A percentile compares a stretch with the other conserved stretches of the same genome.
Evolutionary conservation across 2,113 vertebrate species (phyloP).

Genomic region (Microcebus griseorufus): DNA sequence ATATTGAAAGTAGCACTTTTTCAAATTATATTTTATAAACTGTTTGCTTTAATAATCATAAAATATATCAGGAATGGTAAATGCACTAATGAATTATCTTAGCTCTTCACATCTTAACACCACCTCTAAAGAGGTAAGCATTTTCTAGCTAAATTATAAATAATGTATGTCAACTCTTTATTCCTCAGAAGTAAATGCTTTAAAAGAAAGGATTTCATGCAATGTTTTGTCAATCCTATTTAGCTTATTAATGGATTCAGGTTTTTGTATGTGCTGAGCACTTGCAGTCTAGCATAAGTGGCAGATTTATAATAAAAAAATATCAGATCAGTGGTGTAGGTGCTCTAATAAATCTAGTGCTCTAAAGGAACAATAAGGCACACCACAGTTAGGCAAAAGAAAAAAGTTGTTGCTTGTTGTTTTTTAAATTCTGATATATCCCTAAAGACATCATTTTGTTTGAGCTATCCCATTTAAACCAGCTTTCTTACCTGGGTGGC

Average conservation of each 20-base stretch:
- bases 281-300: neutral
- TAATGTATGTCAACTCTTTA: neutral
- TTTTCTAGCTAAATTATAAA: neutral
- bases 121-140: neutral
- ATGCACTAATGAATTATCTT: neutral
- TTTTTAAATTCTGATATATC: neutral
- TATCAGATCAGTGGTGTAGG: neutral
- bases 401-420: neutral
- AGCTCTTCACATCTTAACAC: neutral
- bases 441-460: neutral
- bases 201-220: neutral
- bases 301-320: neutral
- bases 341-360: neutral
- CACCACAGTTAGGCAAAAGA: neutral
- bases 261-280: neutral
- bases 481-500: neutral
- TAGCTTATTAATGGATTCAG: neutral
- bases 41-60: neutral
- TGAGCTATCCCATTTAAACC: neutral
- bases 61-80: neutral
- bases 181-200: neutral
- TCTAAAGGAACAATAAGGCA: neutral
- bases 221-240: neutral
- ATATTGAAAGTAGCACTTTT: neutral
- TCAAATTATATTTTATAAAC: neutral